Percentiles rank a stretch among this genome's conserved stretches.
These are phyloP conservation scores for Syngnathus typhle DNA, from an alignment of 2,113 vertebrate species.

Conservation along the genomic window DNA sequence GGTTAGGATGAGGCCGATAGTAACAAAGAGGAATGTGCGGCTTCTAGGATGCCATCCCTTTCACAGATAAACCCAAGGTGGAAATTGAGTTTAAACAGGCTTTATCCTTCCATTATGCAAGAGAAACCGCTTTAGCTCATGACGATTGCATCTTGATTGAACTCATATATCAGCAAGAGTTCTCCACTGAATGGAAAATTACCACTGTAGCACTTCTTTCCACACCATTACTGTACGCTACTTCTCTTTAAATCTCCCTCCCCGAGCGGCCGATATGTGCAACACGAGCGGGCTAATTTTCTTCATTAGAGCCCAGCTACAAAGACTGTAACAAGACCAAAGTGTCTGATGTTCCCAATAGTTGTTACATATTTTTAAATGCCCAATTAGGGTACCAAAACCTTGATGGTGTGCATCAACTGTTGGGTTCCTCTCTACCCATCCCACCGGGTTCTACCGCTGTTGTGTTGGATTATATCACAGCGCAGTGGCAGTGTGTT, in stretches of 20 bases:
- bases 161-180: conserved; percentile 21
- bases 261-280: neutral
- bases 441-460: conserved; percentile 22
- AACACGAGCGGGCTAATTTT: neutral
- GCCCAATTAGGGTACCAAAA: conserved; percentile 13
- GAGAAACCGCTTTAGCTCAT: conserved; percentile 5
- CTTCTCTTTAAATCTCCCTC: conserved; percentile 1
- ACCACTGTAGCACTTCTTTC: conserved; percentile 8
- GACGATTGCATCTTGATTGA: conserved; percentile 19
- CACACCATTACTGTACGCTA: neutral
- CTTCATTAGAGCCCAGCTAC: conserved; percentile 14
- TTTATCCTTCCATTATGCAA: conserved; percentile 8
- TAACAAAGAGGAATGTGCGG: conserved; percentile 4
- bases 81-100: conserved; percentile 1
- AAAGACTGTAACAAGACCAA: conserved; percentile 5
- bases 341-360: conserved; percentile 2
- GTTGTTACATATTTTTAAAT: conserved; percentile 15
- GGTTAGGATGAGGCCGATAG: neutral
- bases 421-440: conserved; percentile 17
- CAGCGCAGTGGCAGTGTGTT: conserved; percentile 32
- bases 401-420: neutral
- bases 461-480: conserved; percentile 41
- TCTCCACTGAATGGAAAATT: conserved; percentile 5
- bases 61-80: neutral
- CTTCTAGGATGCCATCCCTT: neutral